Conservation (phyloP, 2,113 vertebrate species). For the Zosterops hypoxanthus region DNA sequence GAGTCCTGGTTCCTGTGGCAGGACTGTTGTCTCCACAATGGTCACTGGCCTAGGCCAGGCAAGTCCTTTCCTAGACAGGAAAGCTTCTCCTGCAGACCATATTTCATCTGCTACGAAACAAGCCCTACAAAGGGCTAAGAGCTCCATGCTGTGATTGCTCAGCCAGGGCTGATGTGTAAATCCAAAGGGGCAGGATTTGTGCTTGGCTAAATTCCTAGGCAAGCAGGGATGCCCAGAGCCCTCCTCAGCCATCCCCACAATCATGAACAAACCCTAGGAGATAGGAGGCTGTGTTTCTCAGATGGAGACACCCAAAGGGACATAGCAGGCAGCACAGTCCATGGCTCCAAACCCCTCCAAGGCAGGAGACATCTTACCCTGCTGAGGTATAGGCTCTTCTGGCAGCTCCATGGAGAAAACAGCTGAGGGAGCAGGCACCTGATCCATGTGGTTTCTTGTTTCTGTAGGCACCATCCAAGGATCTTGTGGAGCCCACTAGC, state of each 20-base stretch:
- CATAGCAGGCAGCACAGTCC: background rate
- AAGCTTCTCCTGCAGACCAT: background rate
- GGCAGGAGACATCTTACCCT: background rate
- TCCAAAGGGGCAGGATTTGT: background rate
- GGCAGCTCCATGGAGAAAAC: background rate
- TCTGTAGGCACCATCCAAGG: background rate
- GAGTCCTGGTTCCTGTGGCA: background rate
- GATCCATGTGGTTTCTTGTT: background rate
- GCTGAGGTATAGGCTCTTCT: background rate
- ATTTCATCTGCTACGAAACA: background rate
- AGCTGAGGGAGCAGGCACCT: background rate
- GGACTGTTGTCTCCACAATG: accelerated
- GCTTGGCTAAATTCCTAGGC: background rate
- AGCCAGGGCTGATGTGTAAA: background rate
- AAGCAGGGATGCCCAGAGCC: background rate
- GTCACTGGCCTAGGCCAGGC: background rate
- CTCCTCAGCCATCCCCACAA: background rate
- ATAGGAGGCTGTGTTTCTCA: background rate
- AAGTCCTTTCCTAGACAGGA: background rate
- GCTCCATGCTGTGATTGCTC: background rate
- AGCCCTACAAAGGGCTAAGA: background rate
- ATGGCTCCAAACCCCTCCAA: background rate
- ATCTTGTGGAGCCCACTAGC: background rate
- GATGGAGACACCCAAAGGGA: background rate
- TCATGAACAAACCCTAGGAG: background rate